Percentiles rank a stretch among this genome's conserved stretches.
Evolutionary conservation across 2,888 invertebrate species (phyloP).

Genomic region (Drosophila yooni): DNA sequence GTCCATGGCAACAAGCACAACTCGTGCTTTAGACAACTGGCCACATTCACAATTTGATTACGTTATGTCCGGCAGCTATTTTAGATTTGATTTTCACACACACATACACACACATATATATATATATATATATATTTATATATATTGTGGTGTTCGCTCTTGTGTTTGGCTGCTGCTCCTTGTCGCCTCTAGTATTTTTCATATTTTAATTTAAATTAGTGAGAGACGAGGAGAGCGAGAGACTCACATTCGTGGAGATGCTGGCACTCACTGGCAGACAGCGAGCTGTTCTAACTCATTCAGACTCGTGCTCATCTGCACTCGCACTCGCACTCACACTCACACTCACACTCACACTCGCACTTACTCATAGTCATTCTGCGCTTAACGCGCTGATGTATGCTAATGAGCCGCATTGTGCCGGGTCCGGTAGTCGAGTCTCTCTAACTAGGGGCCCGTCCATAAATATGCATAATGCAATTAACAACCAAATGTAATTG

Average conservation of each 20-base stretch:
- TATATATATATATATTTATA: not conserved
- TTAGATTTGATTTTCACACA: slow-evolving; percentile 77
- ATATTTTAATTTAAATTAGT: slow-evolving; percentile 79
- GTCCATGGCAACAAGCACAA: slow-evolving; percentile 5
- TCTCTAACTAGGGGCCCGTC: slow-evolving; percentile 50
- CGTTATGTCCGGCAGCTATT: slow-evolving; percentile 75
- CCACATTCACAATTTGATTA: slow-evolving; percentile 69
- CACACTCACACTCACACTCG: slow-evolving; percentile 11
- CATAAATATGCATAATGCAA: slow-evolving; percentile 84
- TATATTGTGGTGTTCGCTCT: slow-evolving; percentile 22
- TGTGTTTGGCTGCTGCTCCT: slow-evolving; percentile 10
- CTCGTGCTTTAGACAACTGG: slow-evolving; percentile 22
- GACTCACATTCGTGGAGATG: slow-evolving; percentile 23
- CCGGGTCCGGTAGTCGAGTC: slow-evolving; percentile 40
- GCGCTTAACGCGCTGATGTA: slow-evolving; percentile 79
- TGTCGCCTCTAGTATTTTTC: slow-evolving; percentile 66
- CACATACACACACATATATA: not conserved
- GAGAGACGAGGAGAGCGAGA: slow-evolving; percentile 25
- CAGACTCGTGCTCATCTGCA: slow-evolving; percentile 52
- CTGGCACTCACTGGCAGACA: slow-evolving; percentile 41
- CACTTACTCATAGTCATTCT: slow-evolving; percentile 35
- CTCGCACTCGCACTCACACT: not conserved
- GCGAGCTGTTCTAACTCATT: slow-evolving; percentile 62
- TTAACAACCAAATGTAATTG: slow-evolving; percentile 84
- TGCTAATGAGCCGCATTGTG: slow-evolving; percentile 80